Base-by-base conservation (phyloP, 2,797 vertebrate species). In the Amazona finschi region DNA sequence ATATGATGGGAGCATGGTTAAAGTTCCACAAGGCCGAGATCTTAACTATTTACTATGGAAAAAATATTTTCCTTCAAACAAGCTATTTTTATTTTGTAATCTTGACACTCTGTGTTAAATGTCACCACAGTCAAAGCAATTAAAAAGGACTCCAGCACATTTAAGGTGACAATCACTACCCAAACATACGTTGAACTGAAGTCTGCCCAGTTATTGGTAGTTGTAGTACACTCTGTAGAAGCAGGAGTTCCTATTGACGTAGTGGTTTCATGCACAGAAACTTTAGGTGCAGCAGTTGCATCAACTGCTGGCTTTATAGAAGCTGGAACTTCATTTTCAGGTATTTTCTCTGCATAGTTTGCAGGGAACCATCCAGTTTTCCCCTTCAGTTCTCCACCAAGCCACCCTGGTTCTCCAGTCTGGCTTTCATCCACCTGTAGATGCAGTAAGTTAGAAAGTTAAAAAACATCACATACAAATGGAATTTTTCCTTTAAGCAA, bases 321-420 rank as follows among this genome's bases (percentile, higher is more conserved):
- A 87, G 98, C 94, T 1, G 99, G 98, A 33, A 99, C 98, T 94
- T 99, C 99, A 3, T 97, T 98, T 91, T 99, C 99, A 1, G 99
- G 98, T 88, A 99, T 99, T 96, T 98, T 98, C 94, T 99, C 99
- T 6, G 99, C 99, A 38, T 99, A 99, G 97, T 99, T 99, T 49
- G 99, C 99, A 69, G 99, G 99, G 95, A 99, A 99, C 99, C 99
- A 99, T 87, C 99, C 99, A 2, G 99, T 99, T 81, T 99, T 98
- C 21, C 99, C 99, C 90, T 99, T 98, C 76, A 99, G 89, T 94
- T 99, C 99, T 67, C 99, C 99, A 12, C 99, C 99, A 66, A 99
- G 98, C 99, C 99, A 99, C 8, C 99, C 99, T 2, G 99, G 99
- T 84, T 99, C 99, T 44, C 99, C 99, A 12, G 99, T 99, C 93